Evolutionary conservation across 2,888 invertebrate species (phyloP), one percentile per base, ranked within the genome.

Genomic region (Flabesymbios commensalis): DNA sequence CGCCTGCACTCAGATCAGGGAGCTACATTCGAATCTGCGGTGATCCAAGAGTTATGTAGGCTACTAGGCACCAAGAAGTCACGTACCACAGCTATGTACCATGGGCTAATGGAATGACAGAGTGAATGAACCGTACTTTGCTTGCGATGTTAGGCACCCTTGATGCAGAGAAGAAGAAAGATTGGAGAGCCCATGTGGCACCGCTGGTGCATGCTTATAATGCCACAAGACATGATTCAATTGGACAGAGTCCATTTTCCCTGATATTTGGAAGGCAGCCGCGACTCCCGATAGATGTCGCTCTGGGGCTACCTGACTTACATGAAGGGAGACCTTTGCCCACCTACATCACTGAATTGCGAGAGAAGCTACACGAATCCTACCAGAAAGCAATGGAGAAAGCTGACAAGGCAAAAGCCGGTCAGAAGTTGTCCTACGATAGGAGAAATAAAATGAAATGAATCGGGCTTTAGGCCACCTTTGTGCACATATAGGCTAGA

Each of bases 251-350:
- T 5, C 59, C 59, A 41, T 54, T 29, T 26, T 59, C 32, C 19
- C 33, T 59, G 2, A 54, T 59, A 53, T 59, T 59, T 32, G 59
- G 59, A 3, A 10, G 59, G n/a, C 17, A 59, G 3, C 59, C 59
- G 3, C 59, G 28, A 2, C 22, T 59, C 3, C 52, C 59, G 5
- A 33, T 59, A n/a, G 59, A 59, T 19, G 33, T 31, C 3, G 7
- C 22, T 14, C 7, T 45, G 14, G 45, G 45, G 7, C 24, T 45
- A 22, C n/a, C 10, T 22, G 45, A 36, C 10, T 36, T 36, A 14
- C 39, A 36, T 36, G n/a, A n/a, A n/a, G n/a, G n/a, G n/a, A n/a
- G n/a, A n/a, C n/a, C n/a, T n/a, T n/a, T n/a, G n/a, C n/a, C n/a
- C n/a, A n/a, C n/a, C n/a, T n/a, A n/a, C n/a, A n/a, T n/a, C n/a